phyloP scores from a whole-genome alignment of 2,888 invertebrate genomes.

The Frankliniella intonsa region DNA sequence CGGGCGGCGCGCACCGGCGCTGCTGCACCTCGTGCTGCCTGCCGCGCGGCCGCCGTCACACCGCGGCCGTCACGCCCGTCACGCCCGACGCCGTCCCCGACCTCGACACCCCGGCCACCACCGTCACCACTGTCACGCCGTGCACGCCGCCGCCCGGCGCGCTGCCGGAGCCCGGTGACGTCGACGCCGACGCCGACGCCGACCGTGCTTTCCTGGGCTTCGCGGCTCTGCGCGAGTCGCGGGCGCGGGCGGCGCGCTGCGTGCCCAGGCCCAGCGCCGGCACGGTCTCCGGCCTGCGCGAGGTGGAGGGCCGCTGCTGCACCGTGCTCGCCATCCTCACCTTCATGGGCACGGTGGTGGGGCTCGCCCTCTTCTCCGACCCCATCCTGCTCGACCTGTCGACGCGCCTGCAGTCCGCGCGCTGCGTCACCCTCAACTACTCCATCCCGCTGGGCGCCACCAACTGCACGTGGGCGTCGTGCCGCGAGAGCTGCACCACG shows the following conservation, averaged over 20 bases:
- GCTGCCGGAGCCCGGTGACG: not conserved
- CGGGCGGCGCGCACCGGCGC: too few species aligned
- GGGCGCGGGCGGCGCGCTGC: constrained; percentile 7
- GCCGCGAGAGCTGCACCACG: constrained; percentile 43
- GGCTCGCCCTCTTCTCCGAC: constrained; percentile 39
- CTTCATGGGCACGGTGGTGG: constrained; percentile 35
- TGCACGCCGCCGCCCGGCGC: constrained; percentile 18
- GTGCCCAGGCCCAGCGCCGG: not conserved
- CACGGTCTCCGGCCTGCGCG: constrained; percentile 33
- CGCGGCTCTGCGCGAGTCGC: not conserved
- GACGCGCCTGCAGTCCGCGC: constrained; percentile 36
- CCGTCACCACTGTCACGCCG: not conserved
- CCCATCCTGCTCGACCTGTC: constrained; percentile 41
- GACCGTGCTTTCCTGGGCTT: constrained; percentile 16
- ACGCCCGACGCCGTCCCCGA: not conserved
- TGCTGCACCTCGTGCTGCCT: not conserved
- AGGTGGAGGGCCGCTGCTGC: constrained; percentile 37
- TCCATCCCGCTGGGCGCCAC: constrained; percentile 39
- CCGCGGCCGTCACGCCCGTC: not conserved
- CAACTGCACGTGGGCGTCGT: constrained; percentile 44
- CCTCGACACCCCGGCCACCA: constrained; percentile 6
- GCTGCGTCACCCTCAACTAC: constrained; percentile 35
- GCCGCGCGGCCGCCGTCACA: not conserved
- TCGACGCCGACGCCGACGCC: not conserved
- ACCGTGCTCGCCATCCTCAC: constrained; percentile 36